Conservation (phyloP, 2,797 vertebrate species). For the Ciconia nigra region DNA sequence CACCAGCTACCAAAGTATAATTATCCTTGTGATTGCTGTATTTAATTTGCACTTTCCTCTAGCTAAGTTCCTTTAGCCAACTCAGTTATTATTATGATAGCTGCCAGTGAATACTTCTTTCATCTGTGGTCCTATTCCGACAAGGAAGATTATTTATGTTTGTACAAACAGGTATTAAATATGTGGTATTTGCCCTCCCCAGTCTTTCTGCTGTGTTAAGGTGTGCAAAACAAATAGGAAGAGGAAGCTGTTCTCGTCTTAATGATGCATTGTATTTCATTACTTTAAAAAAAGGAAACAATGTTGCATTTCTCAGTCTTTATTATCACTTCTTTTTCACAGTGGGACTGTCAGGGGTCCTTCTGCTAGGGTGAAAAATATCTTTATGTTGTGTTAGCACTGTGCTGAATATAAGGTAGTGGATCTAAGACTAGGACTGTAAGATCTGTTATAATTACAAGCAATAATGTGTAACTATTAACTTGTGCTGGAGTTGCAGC, state of each 20-base stretch:
- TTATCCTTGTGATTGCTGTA: background rate
- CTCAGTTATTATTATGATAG: background rate
- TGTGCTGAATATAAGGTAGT: background rate
- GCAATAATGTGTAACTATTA: background rate
- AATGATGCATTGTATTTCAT: background rate
- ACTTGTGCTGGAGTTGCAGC: background rate
- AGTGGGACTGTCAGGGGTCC: background rate
- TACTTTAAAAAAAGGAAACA: background rate
- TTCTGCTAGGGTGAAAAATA: background rate
- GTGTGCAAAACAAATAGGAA: background rate
- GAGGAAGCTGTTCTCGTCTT: background rate
- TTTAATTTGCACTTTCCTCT: background rate
- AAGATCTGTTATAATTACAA: background rate
- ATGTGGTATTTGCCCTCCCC: background rate
- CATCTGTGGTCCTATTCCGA: background rate
- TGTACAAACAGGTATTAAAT: background rate
- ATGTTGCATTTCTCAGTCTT: background rate
- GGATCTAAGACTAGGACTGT: background rate
- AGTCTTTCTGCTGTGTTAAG: background rate
- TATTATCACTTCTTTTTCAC: background rate
- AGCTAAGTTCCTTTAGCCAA: background rate
- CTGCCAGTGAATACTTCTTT: background rate
- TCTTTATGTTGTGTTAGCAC: background rate
- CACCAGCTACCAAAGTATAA: background rate
- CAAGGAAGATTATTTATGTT: background rate